Evolutionary conservation across 2,888 invertebrate species (phyloP), one percentile per base, ranked within the genome.

Genomic region (Rugalucina vietnamica): DNA sequence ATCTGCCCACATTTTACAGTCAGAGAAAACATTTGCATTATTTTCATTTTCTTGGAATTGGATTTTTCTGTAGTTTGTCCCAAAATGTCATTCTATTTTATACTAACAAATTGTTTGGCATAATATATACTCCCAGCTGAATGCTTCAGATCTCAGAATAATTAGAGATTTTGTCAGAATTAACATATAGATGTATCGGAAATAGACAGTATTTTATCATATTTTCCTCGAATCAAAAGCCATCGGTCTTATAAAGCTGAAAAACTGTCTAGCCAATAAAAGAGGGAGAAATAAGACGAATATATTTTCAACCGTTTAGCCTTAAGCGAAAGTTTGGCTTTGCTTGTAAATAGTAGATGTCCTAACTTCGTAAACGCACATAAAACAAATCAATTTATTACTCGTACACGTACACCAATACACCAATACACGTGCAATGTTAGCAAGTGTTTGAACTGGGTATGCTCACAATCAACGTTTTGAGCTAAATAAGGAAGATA

Each of bases 31-130:
- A 65, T 65, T 65, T 65, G 65, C 65, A 65, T 65, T 65, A 65
- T 65, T 65, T 65, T 65, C 65, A 65, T 65, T 65, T 65, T 65
- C 65, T 34, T 65, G 65, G 65, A 65, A 65, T 65, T 65, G 65
- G 65, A 65, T 65, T 65, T 65, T 65, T 65, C 65, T 65, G 65
- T 65, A 65, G 65, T 65, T 65, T 65, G 65, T 65, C 65, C 65
- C 65, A 65, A 65, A 65, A 65, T 65, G 65, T 65, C 65, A 65
- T 65, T 65, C 65, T 65, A 65, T 65, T 65, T 65, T 65, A 65
- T 65, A 65, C 65, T 65, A 65, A 65, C 65, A 65, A 65, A 65
- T 65, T 65, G 65, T 65, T 65, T 65, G 65, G 65, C 65, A 65
- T 65, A 65, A 65, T 34, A 65, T 65, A 65, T 65, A 65, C 65